These are phyloP conservation scores for Drosophila siamana DNA, from an alignment of 2,888 invertebrate genomes.

Conservation along the genomic window DNA sequence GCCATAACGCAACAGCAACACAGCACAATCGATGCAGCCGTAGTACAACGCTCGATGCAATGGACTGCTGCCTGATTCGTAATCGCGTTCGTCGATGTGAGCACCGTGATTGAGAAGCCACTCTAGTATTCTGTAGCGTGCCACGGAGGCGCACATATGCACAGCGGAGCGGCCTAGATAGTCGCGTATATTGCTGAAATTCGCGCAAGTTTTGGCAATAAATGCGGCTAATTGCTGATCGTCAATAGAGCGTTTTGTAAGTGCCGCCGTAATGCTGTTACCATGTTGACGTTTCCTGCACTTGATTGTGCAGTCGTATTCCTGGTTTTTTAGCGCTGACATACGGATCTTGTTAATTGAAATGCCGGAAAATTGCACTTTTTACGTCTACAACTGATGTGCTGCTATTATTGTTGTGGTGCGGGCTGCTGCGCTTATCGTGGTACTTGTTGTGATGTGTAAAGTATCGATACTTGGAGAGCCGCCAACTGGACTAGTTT, in stretches of 20 bases:
- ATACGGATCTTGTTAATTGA: constrained; percentile 42
- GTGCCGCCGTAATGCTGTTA: constrained; percentile 87
- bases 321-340: constrained; percentile 75
- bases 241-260: constrained; percentile 88
- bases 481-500: not conserved
- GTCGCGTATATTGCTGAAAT: constrained; percentile 88
- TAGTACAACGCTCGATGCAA: constrained; percentile 93
- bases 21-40: constrained; percentile 91
- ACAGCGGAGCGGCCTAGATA: constrained; percentile 91
- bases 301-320: constrained; percentile 87
- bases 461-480: constrained; percentile 24
- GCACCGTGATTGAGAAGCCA: constrained; percentile 90
- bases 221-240: constrained; percentile 88
- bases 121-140: constrained; percentile 88
- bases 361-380: constrained; percentile 35
- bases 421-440: not conserved
- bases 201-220: constrained; percentile 87
- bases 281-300: constrained; percentile 86
- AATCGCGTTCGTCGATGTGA: constrained; percentile 79
- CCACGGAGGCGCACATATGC: constrained; percentile 92
- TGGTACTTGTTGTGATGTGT: constrained; percentile 1
- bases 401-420: constrained; percentile 5
- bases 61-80: constrained; percentile 89
- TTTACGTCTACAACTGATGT: constrained; percentile 6
- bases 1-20: constrained; percentile 89